These are phyloP conservation scores for Drosophila demipolita DNA, from an alignment of 2,888 invertebrate genomes.

Conservation along the genomic window DNA sequence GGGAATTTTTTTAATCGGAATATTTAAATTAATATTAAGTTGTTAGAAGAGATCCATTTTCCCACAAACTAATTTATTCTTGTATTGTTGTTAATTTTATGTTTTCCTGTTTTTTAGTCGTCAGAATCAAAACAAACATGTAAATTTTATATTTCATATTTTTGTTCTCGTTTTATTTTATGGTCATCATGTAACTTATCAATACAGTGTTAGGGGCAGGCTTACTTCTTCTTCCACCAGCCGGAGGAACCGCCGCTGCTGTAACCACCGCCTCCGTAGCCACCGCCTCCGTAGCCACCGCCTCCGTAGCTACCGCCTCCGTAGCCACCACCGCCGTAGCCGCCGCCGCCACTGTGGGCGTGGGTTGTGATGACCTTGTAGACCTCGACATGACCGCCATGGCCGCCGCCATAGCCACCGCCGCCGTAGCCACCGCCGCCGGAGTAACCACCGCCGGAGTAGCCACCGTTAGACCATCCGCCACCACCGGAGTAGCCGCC, in stretches of 20 bases:
- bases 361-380: conserved; percentile 47
- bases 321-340: conserved; percentile 36
- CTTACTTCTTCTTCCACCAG: conserved; percentile 75
- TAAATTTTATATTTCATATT: conserved; percentile 11
- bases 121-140: conserved; percentile 28
- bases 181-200: conserved; percentile 9
- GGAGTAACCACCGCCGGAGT: conserved; percentile 26
- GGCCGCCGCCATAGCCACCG: conserved; percentile 23
- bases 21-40: not conserved
- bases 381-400: conserved; percentile 42
- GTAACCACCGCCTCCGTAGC: conserved; percentile 28
- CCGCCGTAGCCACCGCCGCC: conserved; percentile 39
- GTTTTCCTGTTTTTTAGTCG: not conserved
- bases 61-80: conserved; percentile 6
- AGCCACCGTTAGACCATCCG: conserved; percentile 18
- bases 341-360: conserved; percentile 21
- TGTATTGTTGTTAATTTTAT: not conserved
- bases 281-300: conserved; percentile 19
- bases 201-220: conserved; percentile 11
- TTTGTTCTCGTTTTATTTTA: conserved; percentile 24
- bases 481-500: conserved; percentile 25
- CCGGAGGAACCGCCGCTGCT: conserved; percentile 46
- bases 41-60: not conserved
- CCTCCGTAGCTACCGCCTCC: conserved; percentile 42
- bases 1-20: not conserved